Conservation (phyloP, 2,797 vertebrate species). For the Artibeus jamaicensis region DNA sequence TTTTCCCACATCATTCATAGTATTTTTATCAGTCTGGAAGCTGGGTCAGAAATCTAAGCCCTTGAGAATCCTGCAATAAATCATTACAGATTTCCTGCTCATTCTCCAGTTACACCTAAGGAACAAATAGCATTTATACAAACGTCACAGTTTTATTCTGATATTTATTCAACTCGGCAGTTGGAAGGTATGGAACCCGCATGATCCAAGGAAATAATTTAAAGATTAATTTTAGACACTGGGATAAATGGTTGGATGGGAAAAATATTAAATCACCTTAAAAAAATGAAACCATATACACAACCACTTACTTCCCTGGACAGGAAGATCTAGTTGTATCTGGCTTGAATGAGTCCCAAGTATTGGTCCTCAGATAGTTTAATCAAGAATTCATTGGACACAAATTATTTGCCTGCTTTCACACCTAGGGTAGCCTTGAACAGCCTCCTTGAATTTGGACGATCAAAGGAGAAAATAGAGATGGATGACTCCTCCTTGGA, state of each 20-base stretch:
- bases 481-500: slow-evolving; percentile 58
- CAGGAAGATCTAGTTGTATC: slow-evolving; percentile 50
- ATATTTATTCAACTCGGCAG: not conserved
- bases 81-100: slow-evolving; percentile 47
- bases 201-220: not conserved
- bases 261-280: not conserved
- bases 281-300: not conserved
- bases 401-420: slow-evolving; percentile 50
- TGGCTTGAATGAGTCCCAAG: slow-evolving; percentile 22
- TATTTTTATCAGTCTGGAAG: slow-evolving; percentile 63
- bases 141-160: slow-evolving; percentile 6
- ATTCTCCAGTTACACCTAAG: slow-evolving; percentile 7
- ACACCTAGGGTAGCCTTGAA: slow-evolving; percentile 27
- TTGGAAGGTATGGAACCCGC: not conserved
- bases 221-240: not conserved
- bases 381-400: slow-evolving; percentile 66
- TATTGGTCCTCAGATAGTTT: slow-evolving; percentile 32
- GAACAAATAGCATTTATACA: slow-evolving; percentile 39
- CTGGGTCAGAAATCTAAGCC: slow-evolving; percentile 59
- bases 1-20: slow-evolving; percentile 62
- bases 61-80: slow-evolving; percentile 57
- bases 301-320: not conserved
- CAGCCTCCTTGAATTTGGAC: slow-evolving; percentile 45
- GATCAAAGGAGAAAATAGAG: slow-evolving; percentile 68
- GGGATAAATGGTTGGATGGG: not conserved